Percentiles rank a stretch among this genome's conserved stretches.
Conservation (phyloP, 2,113 vertebrate species). For the Cervus canadensis region DNA sequence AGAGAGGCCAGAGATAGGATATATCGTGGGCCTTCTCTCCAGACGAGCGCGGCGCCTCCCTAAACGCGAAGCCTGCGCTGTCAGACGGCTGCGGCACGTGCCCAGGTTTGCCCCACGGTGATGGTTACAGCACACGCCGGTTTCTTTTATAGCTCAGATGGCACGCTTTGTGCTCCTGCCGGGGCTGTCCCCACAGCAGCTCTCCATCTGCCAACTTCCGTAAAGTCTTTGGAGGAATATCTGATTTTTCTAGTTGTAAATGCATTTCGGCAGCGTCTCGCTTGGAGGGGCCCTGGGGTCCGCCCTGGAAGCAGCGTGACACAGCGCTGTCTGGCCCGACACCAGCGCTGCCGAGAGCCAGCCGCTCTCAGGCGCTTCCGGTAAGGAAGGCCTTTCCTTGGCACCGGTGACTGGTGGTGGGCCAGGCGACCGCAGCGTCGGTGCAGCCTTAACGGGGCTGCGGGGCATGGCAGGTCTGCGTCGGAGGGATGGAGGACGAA, state of each 20-base stretch:
- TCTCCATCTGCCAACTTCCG: not conserved
- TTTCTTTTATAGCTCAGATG: not conserved
- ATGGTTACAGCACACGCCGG: accelerated
- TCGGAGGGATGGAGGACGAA: not conserved
- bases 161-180: not conserved
- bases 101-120: not conserved
- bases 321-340: not conserved
- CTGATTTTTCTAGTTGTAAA: not conserved
- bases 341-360: not conserved
- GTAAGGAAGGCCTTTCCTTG: not conserved
- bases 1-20: not conserved
- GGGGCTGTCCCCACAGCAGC: not conserved
- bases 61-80: accelerated
- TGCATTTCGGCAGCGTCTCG: not conserved
- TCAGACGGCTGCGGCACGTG: accelerated
- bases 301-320: not conserved
- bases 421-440: not conserved
- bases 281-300: not conserved
- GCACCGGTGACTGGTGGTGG: not conserved
- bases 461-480: not conserved
- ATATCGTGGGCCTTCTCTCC: not conserved
- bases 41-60: accelerated
- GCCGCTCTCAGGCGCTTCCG: not conserved
- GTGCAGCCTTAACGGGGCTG: no score
- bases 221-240: not conserved